Evolutionary conservation across 2,797 vertebrate genomes (phyloP).

Genomic region (Spinus olivaceus): DNA sequence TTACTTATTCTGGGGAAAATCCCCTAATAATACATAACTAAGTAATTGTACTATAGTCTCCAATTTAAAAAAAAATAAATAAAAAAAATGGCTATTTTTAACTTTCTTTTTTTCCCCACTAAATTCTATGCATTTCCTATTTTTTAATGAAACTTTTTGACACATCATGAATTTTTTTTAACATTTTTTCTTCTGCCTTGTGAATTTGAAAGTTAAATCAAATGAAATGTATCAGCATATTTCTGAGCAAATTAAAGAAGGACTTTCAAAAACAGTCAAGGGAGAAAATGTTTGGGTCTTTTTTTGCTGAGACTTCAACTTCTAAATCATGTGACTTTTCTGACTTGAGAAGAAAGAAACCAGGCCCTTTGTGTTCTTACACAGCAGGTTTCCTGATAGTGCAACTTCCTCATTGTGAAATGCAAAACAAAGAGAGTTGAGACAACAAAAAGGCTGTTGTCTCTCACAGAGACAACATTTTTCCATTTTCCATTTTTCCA

Average conservation of each 20-base stretch:
- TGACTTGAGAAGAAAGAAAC: constrained; percentile 21
- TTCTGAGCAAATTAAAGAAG: background rate
- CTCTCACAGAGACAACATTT: background rate
- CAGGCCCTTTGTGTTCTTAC: background rate
- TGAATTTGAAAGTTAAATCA: background rate
- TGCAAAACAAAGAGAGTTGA: background rate
- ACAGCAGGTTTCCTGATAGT: background rate
- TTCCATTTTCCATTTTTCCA: background rate
- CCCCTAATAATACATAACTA: background rate
- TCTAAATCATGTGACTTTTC: constrained; percentile 15
- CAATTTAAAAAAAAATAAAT: background rate
- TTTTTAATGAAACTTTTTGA: background rate
- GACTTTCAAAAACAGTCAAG: background rate
- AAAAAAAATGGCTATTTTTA: background rate
- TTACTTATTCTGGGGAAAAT: background rate
- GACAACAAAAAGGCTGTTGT: background rate
- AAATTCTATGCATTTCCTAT: background rate
- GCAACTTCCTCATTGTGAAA: constrained; percentile 35
- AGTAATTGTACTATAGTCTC: background rate
- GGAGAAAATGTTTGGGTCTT: background rate
- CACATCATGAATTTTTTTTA: accelerated
- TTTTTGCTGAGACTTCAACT: background rate
- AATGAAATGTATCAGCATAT: background rate
- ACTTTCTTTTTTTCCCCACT: background rate
- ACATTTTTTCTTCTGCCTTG: background rate